Evolutionary conservation across 2,113 vertebrate species (phyloP), one percentile per base, ranked within the genome.

Genomic region (Scytalopus superciliaris): DNA sequence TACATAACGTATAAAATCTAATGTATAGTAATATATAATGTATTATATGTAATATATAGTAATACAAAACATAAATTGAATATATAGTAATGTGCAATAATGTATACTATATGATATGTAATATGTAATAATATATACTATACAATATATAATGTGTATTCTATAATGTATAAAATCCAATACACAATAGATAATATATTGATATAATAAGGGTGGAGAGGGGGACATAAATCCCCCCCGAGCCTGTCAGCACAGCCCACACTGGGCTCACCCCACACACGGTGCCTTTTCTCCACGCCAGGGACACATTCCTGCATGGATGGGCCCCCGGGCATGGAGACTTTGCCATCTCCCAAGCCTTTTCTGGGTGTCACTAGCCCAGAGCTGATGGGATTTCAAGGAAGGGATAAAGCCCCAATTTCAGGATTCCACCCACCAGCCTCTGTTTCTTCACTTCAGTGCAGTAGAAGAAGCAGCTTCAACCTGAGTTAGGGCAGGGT

Each of bases 341-440:
- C 6, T n/a, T 7, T 44, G 39, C 56, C 33, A 40, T 10, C 35
- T 44, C 40, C 17, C 9, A 9, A 14, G 14, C 27, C 9, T 57
- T 47, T 56, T 22, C 45, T 60, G 19, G 28, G 31, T 30, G 3
- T 14, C 3, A 22, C 14, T n/a, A 35, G 23, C 18, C 53, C 62
- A 59, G 28, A 42, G 4, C n/a, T 76, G 37, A 19, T 15, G 40
- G 28, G 30, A n/a, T n/a, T 77, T 88, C 52, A 72, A 14, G 42
- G 30, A 39, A 44, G 40, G 22, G 24, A 25, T 42, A n/a, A n/a
- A n/a, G 53, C 40, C 44, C n/a, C 52, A 17, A 10, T 52, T 53
- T n/a, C 24, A 17, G 39, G 19, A 6, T 27, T 11, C 10, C 9
- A 47, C 15, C 19, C 42, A n/a, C 2, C 2, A 0, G 13, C 10